These are phyloP conservation scores for Nibea coibor DNA, from an alignment of 2,113 vertebrate species.

Conservation along the genomic window DNA sequence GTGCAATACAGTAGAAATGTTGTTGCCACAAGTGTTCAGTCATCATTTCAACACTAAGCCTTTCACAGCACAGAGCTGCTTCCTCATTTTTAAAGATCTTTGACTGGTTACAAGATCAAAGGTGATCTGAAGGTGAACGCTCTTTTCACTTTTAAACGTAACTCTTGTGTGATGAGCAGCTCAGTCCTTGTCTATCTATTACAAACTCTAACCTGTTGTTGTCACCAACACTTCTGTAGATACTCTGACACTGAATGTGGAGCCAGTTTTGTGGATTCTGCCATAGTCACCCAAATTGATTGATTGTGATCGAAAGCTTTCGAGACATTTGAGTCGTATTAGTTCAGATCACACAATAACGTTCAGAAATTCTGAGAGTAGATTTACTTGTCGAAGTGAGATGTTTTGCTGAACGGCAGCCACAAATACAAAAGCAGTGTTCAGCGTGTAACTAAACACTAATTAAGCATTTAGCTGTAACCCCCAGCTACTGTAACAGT, in stretches of 20 bases:
- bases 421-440: not conserved
- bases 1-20: slow-evolving; percentile 59
- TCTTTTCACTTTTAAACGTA: not conserved
- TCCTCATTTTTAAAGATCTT: not conserved
- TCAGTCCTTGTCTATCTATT: not conserved
- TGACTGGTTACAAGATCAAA: not conserved
- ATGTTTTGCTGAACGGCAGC: not conserved
- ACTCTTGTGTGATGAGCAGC: not conserved
- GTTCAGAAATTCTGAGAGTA: not conserved
- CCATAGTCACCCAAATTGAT: not conserved
- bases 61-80: slow-evolving; percentile 32
- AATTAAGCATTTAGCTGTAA: not conserved
- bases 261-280: not conserved
- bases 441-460: not conserved
- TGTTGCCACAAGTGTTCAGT: slow-evolving; percentile 42
- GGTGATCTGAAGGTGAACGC: slow-evolving; percentile 1
- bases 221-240: not conserved
- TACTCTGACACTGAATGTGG: slow-evolving; percentile 7
- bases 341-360: not conserved
- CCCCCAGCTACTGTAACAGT: not conserved
- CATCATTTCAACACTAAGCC: slow-evolving; percentile 29
- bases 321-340: not conserved
- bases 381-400: not conserved
- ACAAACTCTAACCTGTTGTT: not conserved
- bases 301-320: not conserved